Evolutionary conservation across 2,888 invertebrate genomes (phyloP).

Genomic region (Metacarcinus magister): DNA sequence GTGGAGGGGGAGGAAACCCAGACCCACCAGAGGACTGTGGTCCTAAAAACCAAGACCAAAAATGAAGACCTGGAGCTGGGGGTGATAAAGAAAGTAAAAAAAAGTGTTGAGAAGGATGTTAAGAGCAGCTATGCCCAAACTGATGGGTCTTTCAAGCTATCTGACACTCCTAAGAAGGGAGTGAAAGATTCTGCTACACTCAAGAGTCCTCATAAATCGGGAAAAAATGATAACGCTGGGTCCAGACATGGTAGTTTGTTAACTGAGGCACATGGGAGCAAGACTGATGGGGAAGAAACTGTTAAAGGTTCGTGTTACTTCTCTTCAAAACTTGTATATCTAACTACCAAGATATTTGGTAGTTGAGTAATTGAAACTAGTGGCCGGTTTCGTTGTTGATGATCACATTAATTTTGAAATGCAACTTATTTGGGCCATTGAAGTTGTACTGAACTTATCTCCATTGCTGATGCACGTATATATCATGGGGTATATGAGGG

Average conservation of each 20-base stretch:
- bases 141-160: constrained; percentile 50
- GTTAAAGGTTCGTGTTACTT: constrained; percentile 71
- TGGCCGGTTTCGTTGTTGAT: not conserved
- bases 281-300: constrained; percentile 80
- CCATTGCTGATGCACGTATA: not conserved
- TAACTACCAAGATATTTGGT: not conserved
- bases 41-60: not conserved
- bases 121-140: constrained; percentile 73
- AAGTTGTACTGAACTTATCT: not conserved
- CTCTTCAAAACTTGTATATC: not conserved
- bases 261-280: constrained; percentile 76
- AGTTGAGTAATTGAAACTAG: not conserved
- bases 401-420: not conserved
- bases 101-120: constrained; percentile 60
- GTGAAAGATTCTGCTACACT: not conserved
- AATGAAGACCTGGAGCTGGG: constrained; percentile 61
- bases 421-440: not conserved
- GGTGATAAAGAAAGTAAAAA: constrained; percentile 69
- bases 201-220: constrained; percentile 13
- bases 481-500: not conserved
- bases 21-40: not conserved
- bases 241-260: constrained; percentile 48
- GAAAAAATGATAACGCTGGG: not conserved
- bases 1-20: not conserved
- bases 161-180: constrained; percentile 54